Base-by-base conservation (phyloP, 2,888 invertebrate species). In the Cephus rjabovi region DNA sequence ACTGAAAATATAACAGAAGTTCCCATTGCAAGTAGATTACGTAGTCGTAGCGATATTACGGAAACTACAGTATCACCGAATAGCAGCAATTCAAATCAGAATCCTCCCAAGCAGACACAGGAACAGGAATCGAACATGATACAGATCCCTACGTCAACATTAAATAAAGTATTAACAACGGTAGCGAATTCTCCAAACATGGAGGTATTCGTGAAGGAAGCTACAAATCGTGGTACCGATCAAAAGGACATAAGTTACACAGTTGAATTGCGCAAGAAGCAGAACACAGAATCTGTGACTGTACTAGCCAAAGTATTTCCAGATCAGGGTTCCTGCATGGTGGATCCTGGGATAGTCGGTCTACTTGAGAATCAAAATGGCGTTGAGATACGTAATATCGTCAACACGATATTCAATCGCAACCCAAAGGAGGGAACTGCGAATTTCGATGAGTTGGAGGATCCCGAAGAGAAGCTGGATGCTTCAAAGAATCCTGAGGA, bases 201-300 rank as follows among this genome's bases (percentile, higher is more conserved):
- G 70, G 89, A 90, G 69, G 90, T 91, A 6, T 90, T 89, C 0
- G 91, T 91, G 0, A 91, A 91, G 77, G 91, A 91, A 79, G 87
- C 90, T 11, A 86, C 86, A 23, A 88, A 86, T 81, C 88, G 87
- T 15, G 86, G 80, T 75, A 83, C 75, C n/a, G 89, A 90, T 75
- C 84, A 83, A 1, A 91, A 91, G 74, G 91, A 91, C 77, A 91
- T 91, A 56, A 91, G 91, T 78, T 91, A 91, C 77, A 91, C 90
- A 0, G 87, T 91, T 34, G 91, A 91, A 80, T 79, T 91, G 4
- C 86, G 89, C 33, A 90, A 89, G 73, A 91, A 90, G 73, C 83
- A 87, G 69, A 81, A 84, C 30, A 79, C 80, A n/a, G 82, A 83
- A 69, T 79, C 80, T 4, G 68, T 85, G 1, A 90, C 88, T 0